These are phyloP conservation scores for Pogonus chalceus DNA, from an alignment of 1,140 invertebrate genomes.

Conservation along the genomic window DNA sequence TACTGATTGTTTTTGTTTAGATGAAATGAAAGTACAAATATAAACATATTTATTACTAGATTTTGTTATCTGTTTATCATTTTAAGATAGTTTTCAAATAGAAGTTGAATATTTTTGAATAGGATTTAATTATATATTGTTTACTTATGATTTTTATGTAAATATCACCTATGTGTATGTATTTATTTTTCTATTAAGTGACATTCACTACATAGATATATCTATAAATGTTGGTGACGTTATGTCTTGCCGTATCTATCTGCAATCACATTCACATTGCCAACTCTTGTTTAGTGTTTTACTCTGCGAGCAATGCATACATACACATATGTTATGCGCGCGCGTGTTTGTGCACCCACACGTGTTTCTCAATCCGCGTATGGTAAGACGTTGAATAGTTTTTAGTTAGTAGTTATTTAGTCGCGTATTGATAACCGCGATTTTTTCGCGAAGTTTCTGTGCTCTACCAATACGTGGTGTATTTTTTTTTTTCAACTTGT, in stretches of 20 bases:
- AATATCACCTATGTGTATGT: background rate
- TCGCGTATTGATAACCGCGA: background rate
- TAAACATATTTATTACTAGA: too few species aligned
- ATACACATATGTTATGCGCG: background rate
- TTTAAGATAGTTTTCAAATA: too few species aligned
- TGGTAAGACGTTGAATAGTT: background rate
- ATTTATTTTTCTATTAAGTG: background rate
- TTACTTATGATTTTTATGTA: too few species aligned
- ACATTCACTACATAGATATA: background rate
- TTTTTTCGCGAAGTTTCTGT: background rate
- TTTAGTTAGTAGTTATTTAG: background rate
- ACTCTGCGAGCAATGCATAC: background rate
- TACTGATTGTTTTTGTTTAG: too few species aligned
- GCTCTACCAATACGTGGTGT: background rate
- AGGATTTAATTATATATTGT: too few species aligned
- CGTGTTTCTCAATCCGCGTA: background rate
- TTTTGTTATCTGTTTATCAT: too few species aligned
- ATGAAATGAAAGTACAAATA: too few species aligned
- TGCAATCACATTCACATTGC: background rate
- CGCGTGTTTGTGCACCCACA: background rate
- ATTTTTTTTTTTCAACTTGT: background rate
- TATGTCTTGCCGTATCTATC: background rate
- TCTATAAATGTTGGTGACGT: constrained; percentile 1
- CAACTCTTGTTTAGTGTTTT: background rate
- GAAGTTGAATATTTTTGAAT: too few species aligned